Evolutionary conservation across 2,888 invertebrate species (phyloP).

Genomic region (Andricus quercusramuli): DNA sequence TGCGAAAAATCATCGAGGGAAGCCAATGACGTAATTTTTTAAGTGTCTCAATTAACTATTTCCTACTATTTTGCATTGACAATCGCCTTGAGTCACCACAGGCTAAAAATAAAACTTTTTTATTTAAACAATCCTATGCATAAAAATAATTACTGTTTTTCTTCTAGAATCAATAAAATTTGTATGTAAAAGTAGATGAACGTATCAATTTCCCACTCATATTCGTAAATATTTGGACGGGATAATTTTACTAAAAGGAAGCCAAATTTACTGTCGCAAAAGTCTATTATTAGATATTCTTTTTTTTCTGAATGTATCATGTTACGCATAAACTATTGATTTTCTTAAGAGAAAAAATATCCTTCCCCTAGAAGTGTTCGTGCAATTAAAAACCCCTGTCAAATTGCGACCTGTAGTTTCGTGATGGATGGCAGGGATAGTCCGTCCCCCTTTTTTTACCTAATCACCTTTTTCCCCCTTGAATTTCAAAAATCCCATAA

Average conservation of each 20-base stretch:
- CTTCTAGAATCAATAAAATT: not conserved
- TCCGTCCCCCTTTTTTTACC: no score
- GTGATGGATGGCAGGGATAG: not conserved
- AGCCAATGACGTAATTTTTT: not conserved
- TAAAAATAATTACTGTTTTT: not conserved
- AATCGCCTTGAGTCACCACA: not conserved
- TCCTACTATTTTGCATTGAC: not conserved
- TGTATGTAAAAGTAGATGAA: not conserved
- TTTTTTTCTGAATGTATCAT: not conserved
- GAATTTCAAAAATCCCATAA: no score
- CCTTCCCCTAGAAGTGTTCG: not conserved
- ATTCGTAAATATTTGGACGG: not conserved
- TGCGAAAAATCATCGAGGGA: not conserved
- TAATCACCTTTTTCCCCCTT: no score
- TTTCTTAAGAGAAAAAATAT: not conserved
- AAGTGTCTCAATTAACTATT: constrained; percentile 1
- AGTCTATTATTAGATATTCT: not conserved
- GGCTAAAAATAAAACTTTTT: not conserved
- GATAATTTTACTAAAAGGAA: constrained; percentile 12
- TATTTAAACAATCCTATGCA: not conserved
- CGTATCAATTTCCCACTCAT: not conserved
- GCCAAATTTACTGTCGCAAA: not conserved
- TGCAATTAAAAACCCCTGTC: not conserved
- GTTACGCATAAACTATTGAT: not conserved
- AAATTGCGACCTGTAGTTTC: not conserved